Evolutionary conservation across 2,888 invertebrate species (phyloP).

Genomic region (Morpho helenor): DNA sequence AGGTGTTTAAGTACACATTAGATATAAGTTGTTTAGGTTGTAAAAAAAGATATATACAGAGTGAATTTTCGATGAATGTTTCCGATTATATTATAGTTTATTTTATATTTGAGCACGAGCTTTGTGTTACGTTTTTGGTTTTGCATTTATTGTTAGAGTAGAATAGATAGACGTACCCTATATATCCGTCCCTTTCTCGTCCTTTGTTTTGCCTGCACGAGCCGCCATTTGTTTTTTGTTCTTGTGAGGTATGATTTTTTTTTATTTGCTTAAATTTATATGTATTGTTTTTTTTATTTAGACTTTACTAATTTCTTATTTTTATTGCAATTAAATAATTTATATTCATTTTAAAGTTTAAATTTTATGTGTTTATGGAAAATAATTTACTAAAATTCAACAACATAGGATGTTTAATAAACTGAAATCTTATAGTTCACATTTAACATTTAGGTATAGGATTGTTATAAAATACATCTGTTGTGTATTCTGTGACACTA

Average conservation of each 20-base stretch:
- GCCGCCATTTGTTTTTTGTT: constrained; percentile 54
- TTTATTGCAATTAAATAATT: no score
- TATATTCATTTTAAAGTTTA: no score
- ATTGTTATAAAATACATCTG: no score
- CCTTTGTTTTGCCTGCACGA: constrained; percentile 52
- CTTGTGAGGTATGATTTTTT: constrained; percentile 63
- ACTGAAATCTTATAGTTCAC: neutral
- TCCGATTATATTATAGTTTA: constrained; percentile 39
- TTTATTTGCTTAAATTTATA: constrained; percentile 29
- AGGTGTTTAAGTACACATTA: constrained; percentile 62
- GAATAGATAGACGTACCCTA: constrained; percentile 34
- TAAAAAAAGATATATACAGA: constrained; percentile 56
- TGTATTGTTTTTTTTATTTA: constrained; percentile 20
- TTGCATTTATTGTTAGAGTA: constrained; percentile 46
- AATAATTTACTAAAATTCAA: no score
- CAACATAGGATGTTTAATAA: neutral
- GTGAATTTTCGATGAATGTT: constrained; percentile 49
- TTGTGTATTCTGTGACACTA: no score
- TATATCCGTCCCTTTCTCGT: constrained; percentile 55
- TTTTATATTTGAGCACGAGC: constrained; percentile 43
- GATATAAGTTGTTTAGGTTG: constrained; percentile 51
- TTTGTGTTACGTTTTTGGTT: constrained; percentile 38
- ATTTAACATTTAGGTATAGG: no score
- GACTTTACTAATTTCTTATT: constrained; percentile 3
- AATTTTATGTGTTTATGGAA: no score